A percentile compares a stretch with the other conserved stretches of the same genome.
phyloP scores from a whole-genome alignment of 2,888 invertebrate species.

The Limnephilus lunatus region DNA sequence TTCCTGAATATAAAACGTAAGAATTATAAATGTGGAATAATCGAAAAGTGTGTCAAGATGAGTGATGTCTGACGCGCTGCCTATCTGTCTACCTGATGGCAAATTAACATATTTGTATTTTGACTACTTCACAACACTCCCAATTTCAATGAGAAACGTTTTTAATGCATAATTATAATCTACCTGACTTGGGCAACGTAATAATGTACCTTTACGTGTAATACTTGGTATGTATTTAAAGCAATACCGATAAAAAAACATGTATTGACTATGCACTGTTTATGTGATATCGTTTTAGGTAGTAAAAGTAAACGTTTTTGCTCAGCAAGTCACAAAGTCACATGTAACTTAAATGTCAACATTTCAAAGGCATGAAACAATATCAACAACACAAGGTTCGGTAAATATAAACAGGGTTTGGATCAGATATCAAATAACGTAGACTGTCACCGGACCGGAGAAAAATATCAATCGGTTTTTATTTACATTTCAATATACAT shows the following conservation, averaged over 20 bases:
- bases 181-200: not conserved
- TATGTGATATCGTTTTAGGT: not conserved
- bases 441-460: not conserved
- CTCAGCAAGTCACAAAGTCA: not conserved
- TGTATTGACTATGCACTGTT: not conserved
- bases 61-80: not conserved
- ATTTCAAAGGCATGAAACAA: not conserved
- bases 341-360: slow-evolving; percentile 12
- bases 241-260: not conserved
- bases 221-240: not conserved
- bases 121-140: not conserved
- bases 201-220: not conserved
- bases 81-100: not conserved
- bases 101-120: not conserved
- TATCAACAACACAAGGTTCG: not conserved
- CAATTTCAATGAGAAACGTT: not conserved
- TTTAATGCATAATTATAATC: not conserved
- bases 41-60: not conserved
- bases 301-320: not conserved
- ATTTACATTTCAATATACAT: not conserved
- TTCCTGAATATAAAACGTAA: not conserved
- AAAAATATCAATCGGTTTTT: not conserved
- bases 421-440: not conserved
- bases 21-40: not conserved
- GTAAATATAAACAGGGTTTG: not conserved